These are phyloP conservation scores for Drosophila tropicalis DNA, from an alignment of 1,140 invertebrate species.

Conservation along the genomic window DNA sequence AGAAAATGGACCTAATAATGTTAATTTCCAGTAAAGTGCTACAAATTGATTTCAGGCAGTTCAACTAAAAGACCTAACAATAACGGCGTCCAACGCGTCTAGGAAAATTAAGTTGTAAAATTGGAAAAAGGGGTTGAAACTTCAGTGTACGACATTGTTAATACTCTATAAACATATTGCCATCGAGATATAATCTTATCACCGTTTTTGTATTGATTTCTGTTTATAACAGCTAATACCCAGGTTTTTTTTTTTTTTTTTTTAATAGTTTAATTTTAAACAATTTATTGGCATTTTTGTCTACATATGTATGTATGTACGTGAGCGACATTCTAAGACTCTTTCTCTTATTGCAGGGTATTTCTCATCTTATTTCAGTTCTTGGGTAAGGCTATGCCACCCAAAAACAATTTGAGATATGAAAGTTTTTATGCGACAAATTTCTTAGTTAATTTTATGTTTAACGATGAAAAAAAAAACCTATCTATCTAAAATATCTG, in stretches of 20 bases:
- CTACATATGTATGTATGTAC: too few species aligned
- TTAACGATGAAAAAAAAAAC: background rate
- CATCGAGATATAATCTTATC: too few species aligned
- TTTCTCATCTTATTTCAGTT: too few species aligned
- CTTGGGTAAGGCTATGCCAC: slow-evolving; percentile 25
- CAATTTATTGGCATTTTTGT: too few species aligned
- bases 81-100: background rate
- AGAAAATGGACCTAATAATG: slow-evolving; percentile 53
- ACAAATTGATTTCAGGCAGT: slow-evolving; percentile 73
- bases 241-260: too few species aligned
- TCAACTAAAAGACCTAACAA: slow-evolving; percentile 23
- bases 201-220: background rate
- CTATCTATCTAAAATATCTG: background rate
- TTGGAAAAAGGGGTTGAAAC: background rate
- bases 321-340: too few species aligned
- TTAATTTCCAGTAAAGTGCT: slow-evolving; percentile 74
- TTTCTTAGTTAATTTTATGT: background rate
- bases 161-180: background rate
- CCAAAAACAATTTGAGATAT: slow-evolving; percentile 24
- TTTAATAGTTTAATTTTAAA: too few species aligned
- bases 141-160: background rate
- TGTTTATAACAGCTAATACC: too few species aligned
- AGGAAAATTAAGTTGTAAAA: slow-evolving; percentile 35
- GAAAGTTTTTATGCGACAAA: slow-evolving; percentile 11
- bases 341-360: background rate